Conservation (phyloP, 2,888 invertebrate species). For the Phaonia tiefii region DNA sequence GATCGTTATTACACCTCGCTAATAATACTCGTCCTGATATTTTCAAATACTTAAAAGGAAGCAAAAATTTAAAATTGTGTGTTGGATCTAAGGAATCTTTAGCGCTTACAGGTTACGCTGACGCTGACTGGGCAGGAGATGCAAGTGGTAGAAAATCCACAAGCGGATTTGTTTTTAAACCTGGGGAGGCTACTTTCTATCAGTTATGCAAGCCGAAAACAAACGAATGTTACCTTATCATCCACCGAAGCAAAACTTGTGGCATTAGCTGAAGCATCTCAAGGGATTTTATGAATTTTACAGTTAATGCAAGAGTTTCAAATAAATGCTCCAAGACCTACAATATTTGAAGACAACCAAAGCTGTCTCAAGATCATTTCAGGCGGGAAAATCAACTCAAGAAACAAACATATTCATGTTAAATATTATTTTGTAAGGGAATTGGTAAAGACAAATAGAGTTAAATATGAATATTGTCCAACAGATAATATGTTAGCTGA, state of each 20-base stretch:
- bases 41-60: constrained; percentile 5
- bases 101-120: constrained; percentile 10
- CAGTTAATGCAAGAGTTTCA: constrained; percentile 22
- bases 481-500: background rate
- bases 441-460: background rate
- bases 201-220: constrained; percentile 19
- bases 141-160: constrained; percentile 23
- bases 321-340: background rate
- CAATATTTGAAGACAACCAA: constrained; percentile 15
- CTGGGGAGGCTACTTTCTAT: background rate
- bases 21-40: constrained; percentile 35
- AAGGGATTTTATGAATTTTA: constrained; percentile 20
- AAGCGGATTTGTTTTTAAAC: constrained; percentile 24
- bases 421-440: constrained; percentile 3
- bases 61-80: constrained; percentile 6
- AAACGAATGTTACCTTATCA: constrained; percentile 9
- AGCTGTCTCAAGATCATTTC: constrained; percentile 15
- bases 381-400: constrained; percentile 15
- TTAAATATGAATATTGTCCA: background rate
- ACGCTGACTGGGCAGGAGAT: constrained; percentile 43
- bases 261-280: constrained; percentile 13
- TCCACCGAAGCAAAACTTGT: constrained; percentile 15
- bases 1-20: constrained; percentile 27
- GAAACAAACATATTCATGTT: constrained; percentile 38
- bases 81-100: background rate